Evolutionary conservation across 1,140 invertebrate species (phyloP).

Genomic region (Drosophila pectinifera): DNA sequence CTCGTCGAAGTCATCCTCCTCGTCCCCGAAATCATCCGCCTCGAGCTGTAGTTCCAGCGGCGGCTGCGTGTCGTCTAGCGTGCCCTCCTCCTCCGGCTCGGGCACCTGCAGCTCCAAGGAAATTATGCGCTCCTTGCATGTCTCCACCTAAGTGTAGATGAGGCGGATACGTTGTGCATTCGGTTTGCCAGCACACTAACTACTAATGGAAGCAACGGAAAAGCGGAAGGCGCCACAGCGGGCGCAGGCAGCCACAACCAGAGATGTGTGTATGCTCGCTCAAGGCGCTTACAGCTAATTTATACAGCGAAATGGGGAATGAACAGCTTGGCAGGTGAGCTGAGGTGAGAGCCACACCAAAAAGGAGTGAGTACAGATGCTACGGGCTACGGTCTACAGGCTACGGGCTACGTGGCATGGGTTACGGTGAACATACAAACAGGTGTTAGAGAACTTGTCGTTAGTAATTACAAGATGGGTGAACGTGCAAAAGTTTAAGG

Average conservation of each 20-base stretch:
- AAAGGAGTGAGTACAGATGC: constrained; percentile 1
- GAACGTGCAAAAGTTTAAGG: constrained; percentile 31
- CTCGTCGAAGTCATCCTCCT: constrained; percentile 46
- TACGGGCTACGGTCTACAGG: neutral
- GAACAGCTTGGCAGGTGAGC: constrained; percentile 26
- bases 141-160: constrained; percentile 90
- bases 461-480: constrained; percentile 41
- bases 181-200: constrained; percentile 57
- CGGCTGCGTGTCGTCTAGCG: constrained; percentile 70
- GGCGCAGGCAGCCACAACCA: constrained; percentile 52
- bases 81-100: constrained; percentile 62
- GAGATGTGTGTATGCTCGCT: constrained; percentile 15
- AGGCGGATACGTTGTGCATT: constrained; percentile 75
- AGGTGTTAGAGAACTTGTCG: constrained; percentile 10
- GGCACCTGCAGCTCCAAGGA: constrained; percentile 89
- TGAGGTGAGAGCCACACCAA: constrained; percentile 12
- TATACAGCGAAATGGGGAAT: constrained; percentile 39
- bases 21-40: constrained; percentile 52
- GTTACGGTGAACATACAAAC: constrained; percentile 2
- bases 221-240: constrained; percentile 27
- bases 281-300: constrained; percentile 36
- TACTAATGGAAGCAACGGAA: constrained; percentile 60
- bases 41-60: constrained; percentile 60
- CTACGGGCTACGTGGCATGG: constrained; percentile 1
- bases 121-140: constrained; percentile 94